Percentiles rank a stretch among this genome's conserved stretches.
Conservation (phyloP, 1,140 invertebrate species). For the Drosophila chauvacae region DNA sequence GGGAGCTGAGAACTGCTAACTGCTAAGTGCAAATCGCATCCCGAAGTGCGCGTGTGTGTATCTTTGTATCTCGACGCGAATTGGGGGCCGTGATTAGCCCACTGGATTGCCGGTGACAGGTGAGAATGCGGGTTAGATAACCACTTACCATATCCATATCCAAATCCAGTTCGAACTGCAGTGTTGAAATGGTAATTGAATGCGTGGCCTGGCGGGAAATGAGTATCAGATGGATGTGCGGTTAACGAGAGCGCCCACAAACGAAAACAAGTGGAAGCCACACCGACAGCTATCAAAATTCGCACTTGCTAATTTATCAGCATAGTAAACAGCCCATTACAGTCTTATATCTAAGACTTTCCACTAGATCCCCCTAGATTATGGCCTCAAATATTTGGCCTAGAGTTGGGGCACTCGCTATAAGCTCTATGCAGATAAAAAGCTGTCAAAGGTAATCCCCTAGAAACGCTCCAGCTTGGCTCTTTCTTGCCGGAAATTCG, state of each 20-base stretch:
- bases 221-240: constrained; percentile 45
- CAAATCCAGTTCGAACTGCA: constrained; percentile 29
- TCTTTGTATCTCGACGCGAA: constrained; percentile 10
- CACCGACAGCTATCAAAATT: constrained; percentile 29
- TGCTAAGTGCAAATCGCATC: constrained; percentile 7
- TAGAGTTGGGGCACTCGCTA: not conserved
- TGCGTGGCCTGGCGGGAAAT: constrained; percentile 40
- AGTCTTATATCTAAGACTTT: constrained; percentile 2
- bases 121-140: constrained; percentile 26
- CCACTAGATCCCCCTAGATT: constrained; percentile 1
- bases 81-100: constrained; percentile 21
- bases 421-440: constrained; percentile 6
- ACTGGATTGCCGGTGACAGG: constrained; percentile 29
- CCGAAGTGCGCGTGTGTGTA: constrained; percentile 19
- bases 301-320: constrained; percentile 28
- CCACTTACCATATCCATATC: constrained; percentile 10
- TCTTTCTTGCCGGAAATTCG: constrained; percentile 15
- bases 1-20: not conserved
- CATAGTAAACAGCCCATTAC: constrained; percentile 13
- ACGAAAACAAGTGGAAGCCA: constrained; percentile 25
- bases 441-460: constrained; percentile 7
- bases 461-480: not conserved
- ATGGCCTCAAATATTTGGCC: not conserved
- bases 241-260: constrained; percentile 33
- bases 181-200: constrained; percentile 55